Percentiles rank a stretch among this genome's conserved stretches.
These are phyloP conservation scores for Caenorhabditis doughertyi DNA, from an alignment of 2,888 invertebrate species.

Conservation along the genomic window DNA sequence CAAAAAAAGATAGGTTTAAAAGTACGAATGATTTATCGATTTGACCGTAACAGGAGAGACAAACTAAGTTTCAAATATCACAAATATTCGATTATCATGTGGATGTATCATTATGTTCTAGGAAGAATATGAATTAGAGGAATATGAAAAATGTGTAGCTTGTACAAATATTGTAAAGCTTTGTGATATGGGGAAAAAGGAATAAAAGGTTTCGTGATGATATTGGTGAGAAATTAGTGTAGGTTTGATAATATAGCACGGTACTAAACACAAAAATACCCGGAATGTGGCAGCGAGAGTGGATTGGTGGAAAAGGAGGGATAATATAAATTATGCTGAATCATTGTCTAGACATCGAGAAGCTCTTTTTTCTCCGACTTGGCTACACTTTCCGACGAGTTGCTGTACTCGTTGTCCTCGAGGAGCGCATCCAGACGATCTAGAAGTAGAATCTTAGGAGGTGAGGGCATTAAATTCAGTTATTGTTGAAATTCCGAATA, in stretches of 20 bases:
- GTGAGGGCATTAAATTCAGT: not conserved
- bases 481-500: too few relatives aligned
- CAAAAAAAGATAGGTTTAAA: constrained; percentile 32
- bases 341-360: constrained; percentile 49
- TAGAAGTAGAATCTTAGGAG: constrained; percentile 49
- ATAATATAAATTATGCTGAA: constrained; percentile 7
- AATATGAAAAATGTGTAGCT: constrained; percentile 17
- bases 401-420: constrained; percentile 73
- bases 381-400: constrained; percentile 63
- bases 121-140: constrained; percentile 16
- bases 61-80: constrained; percentile 61
- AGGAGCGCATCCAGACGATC: constrained; percentile 70
- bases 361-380: constrained; percentile 68
- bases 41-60: constrained; percentile 19
- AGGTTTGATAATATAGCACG: constrained; percentile 5
- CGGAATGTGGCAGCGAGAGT: constrained; percentile 28
- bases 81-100: constrained; percentile 48
- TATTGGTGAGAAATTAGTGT: constrained; percentile 30
- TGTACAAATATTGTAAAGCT: constrained; percentile 55
- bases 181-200: constrained; percentile 41
- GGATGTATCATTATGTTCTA: constrained; percentile 41
- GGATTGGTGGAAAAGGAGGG: not conserved
- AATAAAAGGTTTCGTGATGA: constrained; percentile 14
- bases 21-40: constrained; percentile 42
- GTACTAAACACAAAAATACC: constrained; percentile 29